Base-by-base conservation (phyloP, 2,888 invertebrate species). In the Biston stratarius region DNA sequence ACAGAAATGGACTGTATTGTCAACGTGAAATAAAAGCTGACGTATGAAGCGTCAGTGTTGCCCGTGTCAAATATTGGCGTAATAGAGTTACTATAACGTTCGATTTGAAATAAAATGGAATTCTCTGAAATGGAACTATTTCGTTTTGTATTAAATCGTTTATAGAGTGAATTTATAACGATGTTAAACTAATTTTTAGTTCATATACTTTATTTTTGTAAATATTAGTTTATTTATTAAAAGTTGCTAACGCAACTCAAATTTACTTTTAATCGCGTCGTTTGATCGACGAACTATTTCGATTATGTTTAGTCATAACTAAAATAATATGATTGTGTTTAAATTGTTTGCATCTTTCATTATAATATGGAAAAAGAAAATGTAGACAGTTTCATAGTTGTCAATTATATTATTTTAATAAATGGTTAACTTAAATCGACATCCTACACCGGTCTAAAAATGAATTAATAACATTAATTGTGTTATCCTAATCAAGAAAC, bases 161-260 rank as follows among this genome's bases (percentile, higher is more conserved):
- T 34, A 53, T 55, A 68, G 60, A 65, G 57, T 68, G 49, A 44
- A 67, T 71, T 71, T 71, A 68, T 69, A 67, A 57, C 47, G 52
- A 56, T 64, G 70, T 67, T 72, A 67, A 69, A 71, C 67, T 68
- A 74, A 74, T 68, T 66, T 69, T 71, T 75, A 70, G 71, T 71
- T 70, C 7, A 61, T 75, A 70, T 72, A 67, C 58, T 58, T 69
- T 73, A 67, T 74, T 74, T 75, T 72, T 75, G 69, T 75, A 72
- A 58, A 75, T 73, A 72, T 72, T 63, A 74, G 64, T 69, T 71
- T 72, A 71, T 75, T 74, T 75, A 72, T 75, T 73, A 34, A 49
- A 70, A 67, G 68, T 74, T 71, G 66, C 67, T n/a, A 15, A 14
- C 8, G 70, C 66, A 71, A 72, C 69, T 71, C 51, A 64, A 69